Base-by-base conservation (phyloP, 2,888 invertebrate species). In the Hirtodrosophila duncani region DNA sequence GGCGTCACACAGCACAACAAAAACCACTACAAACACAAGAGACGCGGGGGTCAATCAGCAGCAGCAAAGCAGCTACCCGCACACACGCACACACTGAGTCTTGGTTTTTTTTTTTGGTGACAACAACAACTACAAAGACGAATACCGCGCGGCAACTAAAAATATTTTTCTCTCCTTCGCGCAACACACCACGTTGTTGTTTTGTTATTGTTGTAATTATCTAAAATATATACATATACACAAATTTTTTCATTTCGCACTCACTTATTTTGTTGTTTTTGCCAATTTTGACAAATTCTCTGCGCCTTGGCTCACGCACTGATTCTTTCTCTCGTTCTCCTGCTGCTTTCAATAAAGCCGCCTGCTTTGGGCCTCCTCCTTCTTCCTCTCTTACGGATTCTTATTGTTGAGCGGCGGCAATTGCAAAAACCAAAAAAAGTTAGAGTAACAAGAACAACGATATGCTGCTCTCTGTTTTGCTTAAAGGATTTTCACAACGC, bases 191-290 rank as follows among this genome's bases (percentile, higher is more conserved):
- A 51, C 46, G 48, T 67, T 49, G 44, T 55, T 36, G 21, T 34
- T 39, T 55, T 57, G 34, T 34, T 42, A 9, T 17, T 31, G 3
- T 37, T 43, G 21, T 24, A 39, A 23, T 53, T 52, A 44, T 50
- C 10, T 52, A 23, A n/a, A n/a, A n/a, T n/a, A n/a, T n/a, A n/a
- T n/a, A n/a, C n/a, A n/a, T n/a, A n/a, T n/a, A n/a, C n/a, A n/a
- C n/a, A n/a, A n/a, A n/a, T n/a, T n/a, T n/a, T 43, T 70, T 74
- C 33, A n/a, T 20, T 56, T 60, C 56, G 62, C 71, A 72, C 71
- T 72, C 75, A 72, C 81, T 41, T 61, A n/a, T 48, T 66, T 43
- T 48, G 29, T 27, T 38, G 24, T 20, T 60, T 23, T 51, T 60
- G 41, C 24, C 52, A 33, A 27, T 38, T 45, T 41, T 36, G 55